These are phyloP conservation scores for Penaeus indicus DNA, from an alignment of 1,140 invertebrate genomes.

Conservation along the genomic window DNA sequence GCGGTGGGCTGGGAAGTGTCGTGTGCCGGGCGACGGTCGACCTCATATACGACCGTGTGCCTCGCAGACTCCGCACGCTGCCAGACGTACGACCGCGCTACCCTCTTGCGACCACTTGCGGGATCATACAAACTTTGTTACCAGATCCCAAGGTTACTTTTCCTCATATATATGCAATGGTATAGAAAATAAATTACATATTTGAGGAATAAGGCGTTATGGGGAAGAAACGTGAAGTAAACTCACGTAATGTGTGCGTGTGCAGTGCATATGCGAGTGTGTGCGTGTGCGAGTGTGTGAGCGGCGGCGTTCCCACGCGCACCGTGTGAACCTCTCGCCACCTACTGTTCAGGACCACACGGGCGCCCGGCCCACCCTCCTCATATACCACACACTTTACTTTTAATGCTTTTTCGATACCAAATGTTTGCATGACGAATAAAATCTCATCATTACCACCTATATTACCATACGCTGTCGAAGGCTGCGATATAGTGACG, in stretches of 20 bases:
- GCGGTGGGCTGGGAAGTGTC: slow-evolving; percentile 52
- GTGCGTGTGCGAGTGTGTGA: slow-evolving; percentile 62
- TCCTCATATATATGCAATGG: too few species aligned
- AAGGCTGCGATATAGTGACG: too few species aligned
- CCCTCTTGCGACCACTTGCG: background rate
- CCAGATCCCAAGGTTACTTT: too few species aligned
- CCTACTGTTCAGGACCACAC: slow-evolving; percentile 11
- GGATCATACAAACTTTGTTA: too few species aligned
- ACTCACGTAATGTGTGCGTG: slow-evolving; percentile 33
- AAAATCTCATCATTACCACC: too few species aligned
- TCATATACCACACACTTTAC: background rate
- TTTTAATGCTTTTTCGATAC: background rate
- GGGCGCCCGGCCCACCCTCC: background rate
- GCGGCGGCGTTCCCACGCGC: slow-evolving; percentile 55
- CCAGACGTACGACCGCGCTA: slow-evolving; percentile 3
- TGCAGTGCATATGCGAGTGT: slow-evolving; percentile 50
- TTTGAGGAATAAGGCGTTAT: too few species aligned
- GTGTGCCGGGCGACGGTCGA: slow-evolving; percentile 54
- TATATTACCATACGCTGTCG: too few species aligned
- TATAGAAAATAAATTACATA: too few species aligned
- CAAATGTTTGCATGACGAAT: background rate
- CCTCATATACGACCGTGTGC: slow-evolving; percentile 56
- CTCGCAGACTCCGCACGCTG: background rate
- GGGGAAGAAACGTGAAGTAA: background rate
- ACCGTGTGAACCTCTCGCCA: slow-evolving; percentile 58